A percentile compares a stretch with the other conserved stretches of the same genome.
These are phyloP conservation scores for Aporrectodea caliginosa DNA, from an alignment of 1,140 invertebrate genomes.

Conservation along the genomic window DNA sequence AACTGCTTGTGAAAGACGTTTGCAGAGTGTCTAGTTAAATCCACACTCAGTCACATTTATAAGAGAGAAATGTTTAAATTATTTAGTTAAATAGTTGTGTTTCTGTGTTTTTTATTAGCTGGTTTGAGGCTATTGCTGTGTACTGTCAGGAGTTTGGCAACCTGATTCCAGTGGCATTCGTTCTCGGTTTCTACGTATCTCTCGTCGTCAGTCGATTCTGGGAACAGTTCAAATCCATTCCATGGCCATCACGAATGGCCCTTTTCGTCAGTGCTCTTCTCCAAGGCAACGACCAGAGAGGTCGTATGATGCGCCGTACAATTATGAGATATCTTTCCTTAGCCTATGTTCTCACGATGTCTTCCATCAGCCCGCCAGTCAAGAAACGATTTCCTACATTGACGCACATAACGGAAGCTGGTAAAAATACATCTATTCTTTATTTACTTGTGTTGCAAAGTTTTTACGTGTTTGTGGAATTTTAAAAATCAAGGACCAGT, in stretches of 20 bases:
- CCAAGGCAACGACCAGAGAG: constrained; percentile 74
- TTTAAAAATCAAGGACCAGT: too few species aligned
- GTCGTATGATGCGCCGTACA: constrained; percentile 68
- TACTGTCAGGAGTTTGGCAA: constrained; percentile 42
- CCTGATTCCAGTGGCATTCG: constrained; percentile 62
- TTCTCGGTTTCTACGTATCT: constrained; percentile 86
- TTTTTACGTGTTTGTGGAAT: too few species aligned
- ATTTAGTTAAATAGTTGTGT: too few species aligned
- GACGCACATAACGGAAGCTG: constrained; percentile 80
- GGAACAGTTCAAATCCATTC: constrained; percentile 56
- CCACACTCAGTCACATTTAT: too few species aligned
- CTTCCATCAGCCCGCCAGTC: constrained; percentile 77
- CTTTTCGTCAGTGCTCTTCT: constrained; percentile 79
- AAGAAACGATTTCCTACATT: constrained; percentile 87
- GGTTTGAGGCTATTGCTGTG: constrained; percentile 43
- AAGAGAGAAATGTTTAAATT: too few species aligned
- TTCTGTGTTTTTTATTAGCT: constrained; percentile 38
- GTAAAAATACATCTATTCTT: too few species aligned
- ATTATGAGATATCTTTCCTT: constrained; percentile 69
- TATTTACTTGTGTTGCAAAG: too few species aligned
- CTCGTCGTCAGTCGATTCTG: constrained; percentile 79
- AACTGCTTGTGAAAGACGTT: too few species aligned
- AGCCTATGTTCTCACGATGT: constrained; percentile 66
- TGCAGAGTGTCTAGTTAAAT: too few species aligned
- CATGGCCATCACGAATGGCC: constrained; percentile 83